phyloP scores from a whole-genome alignment of 2,888 invertebrate genomes.

The Himalopsyche tibetana region DNA sequence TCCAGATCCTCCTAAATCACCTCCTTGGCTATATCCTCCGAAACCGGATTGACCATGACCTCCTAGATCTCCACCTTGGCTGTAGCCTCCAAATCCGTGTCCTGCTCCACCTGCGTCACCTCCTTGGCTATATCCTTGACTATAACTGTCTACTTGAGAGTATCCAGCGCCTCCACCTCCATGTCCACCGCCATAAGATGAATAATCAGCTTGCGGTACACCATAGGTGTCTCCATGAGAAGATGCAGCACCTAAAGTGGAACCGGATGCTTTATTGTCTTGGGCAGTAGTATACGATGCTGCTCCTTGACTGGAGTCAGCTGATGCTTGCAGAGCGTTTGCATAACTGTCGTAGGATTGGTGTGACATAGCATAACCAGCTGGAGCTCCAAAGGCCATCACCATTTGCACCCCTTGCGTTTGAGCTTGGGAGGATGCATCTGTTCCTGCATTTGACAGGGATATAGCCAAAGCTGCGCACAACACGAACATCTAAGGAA shows the following conservation, averaged over 20 bases:
- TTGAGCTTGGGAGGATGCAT: neutral
- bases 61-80: slow-evolving; percentile 52
- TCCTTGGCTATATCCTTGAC: neutral
- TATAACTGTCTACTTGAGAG: slow-evolving; percentile 51
- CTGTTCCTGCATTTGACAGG: neutral
- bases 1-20: slow-evolving; percentile 58
- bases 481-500: slow-evolving; percentile 46
- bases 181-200: slow-evolving; percentile 67
- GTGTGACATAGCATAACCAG: slow-evolving; percentile 52
- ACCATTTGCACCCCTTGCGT: neutral
- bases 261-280: slow-evolving; percentile 32
- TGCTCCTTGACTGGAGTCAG: slow-evolving; percentile 18
- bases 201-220: slow-evolving; percentile 66
- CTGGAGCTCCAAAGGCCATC: neutral
- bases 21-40: slow-evolving; percentile 67
- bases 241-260: slow-evolving; percentile 2
- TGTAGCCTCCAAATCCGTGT: slow-evolving; percentile 47
- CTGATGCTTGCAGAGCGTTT: slow-evolving; percentile 47
- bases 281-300: neutral
- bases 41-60: slow-evolving; percentile 65
- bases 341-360: slow-evolving; percentile 58
- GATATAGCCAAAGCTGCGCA: slow-evolving; percentile 44
- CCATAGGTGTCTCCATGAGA: slow-evolving; percentile 53
- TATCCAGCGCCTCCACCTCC: slow-evolving; percentile 28
- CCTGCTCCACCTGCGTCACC: slow-evolving; percentile 36